Evolutionary conservation across 2,888 invertebrate species (phyloP), one percentile per base, ranked within the genome.

Genomic region (Lasioglossum figueresi): DNA sequence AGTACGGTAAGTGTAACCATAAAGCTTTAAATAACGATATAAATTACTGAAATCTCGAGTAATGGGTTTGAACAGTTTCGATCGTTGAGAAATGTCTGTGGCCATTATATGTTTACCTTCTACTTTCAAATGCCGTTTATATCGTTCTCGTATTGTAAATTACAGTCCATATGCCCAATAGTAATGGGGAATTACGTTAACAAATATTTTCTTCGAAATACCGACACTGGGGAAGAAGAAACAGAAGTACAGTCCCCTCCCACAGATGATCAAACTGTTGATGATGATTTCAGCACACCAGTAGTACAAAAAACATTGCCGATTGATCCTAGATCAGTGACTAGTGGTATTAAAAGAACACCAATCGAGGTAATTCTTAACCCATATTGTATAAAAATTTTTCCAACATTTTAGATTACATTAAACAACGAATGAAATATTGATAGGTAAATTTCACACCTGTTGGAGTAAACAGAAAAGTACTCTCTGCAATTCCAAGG

Each of bases 271-370:
- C 23, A 68, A 34, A 34, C 1, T n/a, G 10, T n/a, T 37, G 85
- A 89, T 16, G 73, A 82, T 2, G 76, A 45, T 72, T 70, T 88
- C 52, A 87, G 82, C 27, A 93, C 93, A n/a, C 93, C 93, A 56
- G 74, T 86, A 43, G 66, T 79, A n/a, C 87, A 85, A 27, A 89
- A 80, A 85, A 89, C 83, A 72, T 63, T 91, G 16, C 27, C 88
- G 16, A 76, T 78, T 40, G 93, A 93, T 90, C 93, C 93, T 10
- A 90, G 93, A 82, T 93, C 93, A n/a, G 88, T 90, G 37, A 91
- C 93, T 19, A 72, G 87, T 56, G 93, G 91, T n/a, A 93, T 93
- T 68, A 40, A 52, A 12, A 89, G 93, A 70, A 93, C 93, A 37
- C 93, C 93, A 16, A 93, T 93, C 19, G 91, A 93, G 90, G 93